Evolutionary conservation across 2,888 invertebrate species (phyloP), one percentile per base, ranked within the genome.

Genomic region (Ormyrus thymus): DNA sequence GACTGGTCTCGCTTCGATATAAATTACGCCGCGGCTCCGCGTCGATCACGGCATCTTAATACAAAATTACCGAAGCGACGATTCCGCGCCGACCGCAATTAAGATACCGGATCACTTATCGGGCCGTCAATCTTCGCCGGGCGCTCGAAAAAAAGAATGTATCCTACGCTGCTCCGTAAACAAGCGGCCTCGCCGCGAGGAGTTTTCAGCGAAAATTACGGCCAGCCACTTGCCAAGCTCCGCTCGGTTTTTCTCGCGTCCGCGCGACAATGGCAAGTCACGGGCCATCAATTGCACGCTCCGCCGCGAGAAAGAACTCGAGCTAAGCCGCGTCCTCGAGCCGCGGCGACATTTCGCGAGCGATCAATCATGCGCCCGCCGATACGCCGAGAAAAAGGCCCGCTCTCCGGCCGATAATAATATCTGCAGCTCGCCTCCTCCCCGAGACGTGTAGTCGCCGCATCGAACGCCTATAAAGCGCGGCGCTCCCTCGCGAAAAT

Each of bases 331-430:
- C 66, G 58, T 61, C 69, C 55, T 62, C 55, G 69, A n/a, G 43
- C 29, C 29, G 29, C 29, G 29, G 29, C 45, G 51, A 64, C 50
- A 64, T 70, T 69, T 50, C 62, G 48, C 56, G 10, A 8, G 43
- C 59, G 69, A 76, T 76, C 69, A 76, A 69, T 76, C 76, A 70
- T 69, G 53, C 45, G 48, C 15, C 62, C 13, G 58, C 46, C 50
- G 29, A 51, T 48, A 9, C 13, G n/a, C 7, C 51, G 53, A 48
- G n/a, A 43, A 11, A 61, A 50, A 13, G 48, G 9, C 11, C 15
- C 6, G 64, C 48, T 0, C 45, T 58, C n/a, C 46, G 58, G n/a
- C n/a, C 4, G 4, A 29, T 29, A 29, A 29, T 29, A 29, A 29
- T 29, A 29, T 29, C 3, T 29, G n/a, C 29, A 0, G 29, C 29